Evolutionary conservation across 1,140 invertebrate species (phyloP), one percentile per base, ranked within the genome.

Genomic region (Bombus waltoni): DNA sequence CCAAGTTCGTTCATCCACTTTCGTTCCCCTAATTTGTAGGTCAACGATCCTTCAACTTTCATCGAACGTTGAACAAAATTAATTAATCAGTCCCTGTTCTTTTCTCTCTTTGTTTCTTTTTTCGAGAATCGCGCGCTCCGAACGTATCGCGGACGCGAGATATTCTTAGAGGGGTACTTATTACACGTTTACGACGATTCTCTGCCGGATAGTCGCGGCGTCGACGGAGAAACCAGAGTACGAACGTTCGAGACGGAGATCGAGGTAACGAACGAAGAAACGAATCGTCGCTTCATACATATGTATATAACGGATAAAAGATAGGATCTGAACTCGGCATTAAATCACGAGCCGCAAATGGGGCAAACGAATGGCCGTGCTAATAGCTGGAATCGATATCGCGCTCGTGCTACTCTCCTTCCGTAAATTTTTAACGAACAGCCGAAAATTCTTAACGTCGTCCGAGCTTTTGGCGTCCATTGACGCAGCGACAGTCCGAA

Each of bases 301-400:
- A 15, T 5, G 35, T 44, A n/a, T 18, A 13, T 32, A 59, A 2
- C 1, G 72, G 18, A 57, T 40, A 66, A 38, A 62, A 81, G 68
- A 35, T n/a, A 9, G 59, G 13, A 77, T 77, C 35, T 0, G 42
- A 83, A 77, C 77, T 53, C 28, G 59, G 73, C 32, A 42, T 68
- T 66, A 68, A 25, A 57, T 57, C 35, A 10, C 32, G 38, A 59
- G 38, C 68, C 53, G 47, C 68, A 62, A 81, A 73, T 42, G 79
- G 35, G 44, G 35, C 79, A 25, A 81, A 53, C 81, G 81, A 65
- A 40, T 44, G 62, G 28, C 35, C n/a, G 18, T 32, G 74, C 73
- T 77, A 77, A 83, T 83, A 73, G 73, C 66, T 77, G 70, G 42
- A 83, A 83, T 77, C 73, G 81, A 83, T 77, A 77, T 57, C 35